Evolutionary conservation across 1,140 invertebrate species (phyloP), one percentile per base, ranked within the genome.

Genomic region (Lepidurus couesii): DNA sequence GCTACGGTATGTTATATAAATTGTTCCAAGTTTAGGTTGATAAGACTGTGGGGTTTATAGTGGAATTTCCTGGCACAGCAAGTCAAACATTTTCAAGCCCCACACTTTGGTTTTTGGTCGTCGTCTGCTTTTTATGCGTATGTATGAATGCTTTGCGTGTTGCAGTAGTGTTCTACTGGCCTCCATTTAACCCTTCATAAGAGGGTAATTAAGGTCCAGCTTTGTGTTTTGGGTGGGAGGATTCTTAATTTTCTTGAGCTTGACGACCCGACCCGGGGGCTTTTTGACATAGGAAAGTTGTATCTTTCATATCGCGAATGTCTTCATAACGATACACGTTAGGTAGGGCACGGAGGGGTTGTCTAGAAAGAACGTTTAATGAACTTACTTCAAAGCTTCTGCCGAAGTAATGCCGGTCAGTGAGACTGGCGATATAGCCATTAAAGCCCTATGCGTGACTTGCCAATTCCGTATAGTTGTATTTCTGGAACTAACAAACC

Each of bases 381-480:
- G 53, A 11, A 65, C 53, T 65, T 65, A 65, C 53, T 65, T 65
- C 53, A 65, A 65, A 65, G 53, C 53, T 13, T 65, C 53, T 16
- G 16, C 53, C 13, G 53, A 65, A 65, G 21, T 65, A 65, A 65
- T 65, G 16, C 21, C 53, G 53, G 53, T 7, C 16, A 65, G 16
- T 65, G 53, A 65, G 53, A 65, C 53, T 65, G 16, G 16, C 16
- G 53, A 65, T 65, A 65, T 65, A 65, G 16, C 21, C 53, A 21
- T 65, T 65, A 65, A 65, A 65, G 8, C 16, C 34, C 34, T 65
- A 7, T 65, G 53, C 53, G 53, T 65, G 53, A 65, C 53, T 65
- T 65, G 53, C 7, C 0, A 65, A 21, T 21, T 21, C 21, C 21
- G 16, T 7, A 13, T 9, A 47, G 53, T 65, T n/a, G 13, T 13